Conservation (phyloP, 2,113 vertebrate genomes). For the Tor tambroides region DNA sequence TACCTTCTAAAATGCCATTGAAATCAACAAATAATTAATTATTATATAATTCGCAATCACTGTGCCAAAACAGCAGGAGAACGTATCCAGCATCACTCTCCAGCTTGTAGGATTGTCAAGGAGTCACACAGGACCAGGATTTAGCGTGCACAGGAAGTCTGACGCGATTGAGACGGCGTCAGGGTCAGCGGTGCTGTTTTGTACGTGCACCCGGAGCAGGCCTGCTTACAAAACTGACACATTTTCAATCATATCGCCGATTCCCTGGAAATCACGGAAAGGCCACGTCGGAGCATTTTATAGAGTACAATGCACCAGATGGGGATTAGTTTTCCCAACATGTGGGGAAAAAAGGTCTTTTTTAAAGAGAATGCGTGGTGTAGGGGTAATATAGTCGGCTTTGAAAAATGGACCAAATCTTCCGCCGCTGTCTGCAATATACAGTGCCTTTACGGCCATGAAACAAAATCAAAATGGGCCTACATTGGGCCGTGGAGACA, state of each 20-base stretch:
- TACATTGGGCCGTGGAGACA: conserved; percentile 45
- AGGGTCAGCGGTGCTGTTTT: conserved; percentile 50
- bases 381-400: conserved; percentile 62
- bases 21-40: background rate
- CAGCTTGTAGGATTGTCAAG: background rate
- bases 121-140: conserved; percentile 9
- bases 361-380: conserved; percentile 60
- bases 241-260: conserved; percentile 64
- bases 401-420: conserved; percentile 67
- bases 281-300: conserved; percentile 62
- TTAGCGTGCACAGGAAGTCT: conserved; percentile 31
- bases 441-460: conserved; percentile 53
- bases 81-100: background rate
- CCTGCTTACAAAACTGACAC: conserved; percentile 55
- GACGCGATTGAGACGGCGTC: conserved; percentile 41
- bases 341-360: conserved; percentile 48
- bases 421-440: conserved; percentile 59
- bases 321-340: conserved; percentile 64
- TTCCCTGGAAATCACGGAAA: conserved; percentile 64
- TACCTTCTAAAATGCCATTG: background rate
- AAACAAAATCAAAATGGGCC: conserved; percentile 60
- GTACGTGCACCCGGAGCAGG: conserved; percentile 14
- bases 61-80: background rate
- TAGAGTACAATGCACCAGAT: conserved; percentile 57
- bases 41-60: background rate